Evolutionary conservation across 2,888 invertebrate species (phyloP).

Genomic region (Darwinula stevensoni): DNA sequence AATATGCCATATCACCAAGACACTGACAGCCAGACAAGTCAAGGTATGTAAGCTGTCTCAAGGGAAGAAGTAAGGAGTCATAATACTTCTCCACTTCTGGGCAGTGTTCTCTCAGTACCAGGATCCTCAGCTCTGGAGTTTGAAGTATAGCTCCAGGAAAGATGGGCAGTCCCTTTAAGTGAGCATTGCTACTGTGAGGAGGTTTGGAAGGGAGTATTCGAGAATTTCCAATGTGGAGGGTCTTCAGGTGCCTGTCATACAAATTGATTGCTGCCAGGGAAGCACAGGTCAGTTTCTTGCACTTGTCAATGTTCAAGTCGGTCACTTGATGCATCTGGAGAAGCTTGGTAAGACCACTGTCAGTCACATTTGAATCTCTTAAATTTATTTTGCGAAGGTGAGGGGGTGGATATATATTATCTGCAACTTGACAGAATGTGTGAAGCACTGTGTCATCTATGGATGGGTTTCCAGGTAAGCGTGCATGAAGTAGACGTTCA

Average conservation of each 20-base stretch:
- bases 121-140: constrained; percentile 26
- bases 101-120: constrained; percentile 24
- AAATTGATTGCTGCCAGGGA: constrained; percentile 34
- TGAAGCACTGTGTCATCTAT: too few relatives aligned
- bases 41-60: constrained; percentile 30
- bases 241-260: constrained; percentile 33
- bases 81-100: constrained; percentile 12
- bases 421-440: too few relatives aligned
- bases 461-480: too few relatives aligned
- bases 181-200: too few relatives aligned
- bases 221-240: constrained; percentile 35
- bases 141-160: constrained; percentile 15
- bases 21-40: constrained; percentile 36
- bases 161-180: too few relatives aligned
- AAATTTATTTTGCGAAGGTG: constrained; percentile 35
- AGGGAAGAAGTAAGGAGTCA: constrained; percentile 24
- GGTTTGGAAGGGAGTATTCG: constrained; percentile 26
- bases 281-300: constrained; percentile 29
- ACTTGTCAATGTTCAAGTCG: constrained; percentile 42
- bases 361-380: constrained; percentile 36
- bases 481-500: too few relatives aligned
- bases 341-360: constrained; percentile 34
- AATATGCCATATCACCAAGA: constrained; percentile 31
- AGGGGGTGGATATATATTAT: too few relatives aligned
- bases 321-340: constrained; percentile 38